Conservation (phyloP, 1,140 invertebrate species). For the Euura saliciscinereae region DNA sequence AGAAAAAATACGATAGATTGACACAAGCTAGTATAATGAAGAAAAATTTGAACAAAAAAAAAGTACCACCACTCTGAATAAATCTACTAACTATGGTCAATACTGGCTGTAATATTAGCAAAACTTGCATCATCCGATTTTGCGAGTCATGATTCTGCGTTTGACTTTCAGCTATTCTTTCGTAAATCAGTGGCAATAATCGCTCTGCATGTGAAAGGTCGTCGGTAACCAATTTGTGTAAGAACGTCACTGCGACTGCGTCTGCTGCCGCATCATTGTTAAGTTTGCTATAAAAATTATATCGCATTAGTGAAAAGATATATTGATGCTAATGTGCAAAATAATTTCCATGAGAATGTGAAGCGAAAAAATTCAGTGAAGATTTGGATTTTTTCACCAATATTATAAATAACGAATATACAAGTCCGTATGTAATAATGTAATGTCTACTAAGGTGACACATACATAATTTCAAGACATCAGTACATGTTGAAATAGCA, state of each 20-base stretch:
- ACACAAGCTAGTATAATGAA: too few species aligned
- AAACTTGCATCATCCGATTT: constrained; percentile 58
- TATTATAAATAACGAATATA: too few species aligned
- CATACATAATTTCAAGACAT: too few species aligned
- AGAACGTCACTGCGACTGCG: constrained; percentile 36
- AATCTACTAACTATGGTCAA: constrained; percentile 35
- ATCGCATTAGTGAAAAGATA: neutral
- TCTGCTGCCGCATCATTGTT: constrained; percentile 46
- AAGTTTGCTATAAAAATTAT: constrained; percentile 26
- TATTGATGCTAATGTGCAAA: neutral
- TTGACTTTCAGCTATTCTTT: constrained; percentile 33
- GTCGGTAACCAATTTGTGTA: constrained; percentile 27
- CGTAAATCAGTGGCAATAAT: constrained; percentile 30
- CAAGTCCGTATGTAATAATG: too few species aligned
- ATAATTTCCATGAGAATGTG: neutral
- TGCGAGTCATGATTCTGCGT: constrained; percentile 57
- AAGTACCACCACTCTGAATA: too few species aligned
- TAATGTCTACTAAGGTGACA: too few species aligned
- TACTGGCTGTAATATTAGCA: constrained; percentile 55
- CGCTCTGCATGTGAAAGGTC: constrained; percentile 24
- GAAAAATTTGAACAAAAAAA: too few species aligned
- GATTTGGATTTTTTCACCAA: too few species aligned
- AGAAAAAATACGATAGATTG: constrained; percentile 16
- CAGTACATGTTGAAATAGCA: too few species aligned
- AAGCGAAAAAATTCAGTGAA: too few species aligned